phyloP scores from a whole-genome alignment of 2,888 invertebrate genomes.

The Capitulum mitella region DNA sequence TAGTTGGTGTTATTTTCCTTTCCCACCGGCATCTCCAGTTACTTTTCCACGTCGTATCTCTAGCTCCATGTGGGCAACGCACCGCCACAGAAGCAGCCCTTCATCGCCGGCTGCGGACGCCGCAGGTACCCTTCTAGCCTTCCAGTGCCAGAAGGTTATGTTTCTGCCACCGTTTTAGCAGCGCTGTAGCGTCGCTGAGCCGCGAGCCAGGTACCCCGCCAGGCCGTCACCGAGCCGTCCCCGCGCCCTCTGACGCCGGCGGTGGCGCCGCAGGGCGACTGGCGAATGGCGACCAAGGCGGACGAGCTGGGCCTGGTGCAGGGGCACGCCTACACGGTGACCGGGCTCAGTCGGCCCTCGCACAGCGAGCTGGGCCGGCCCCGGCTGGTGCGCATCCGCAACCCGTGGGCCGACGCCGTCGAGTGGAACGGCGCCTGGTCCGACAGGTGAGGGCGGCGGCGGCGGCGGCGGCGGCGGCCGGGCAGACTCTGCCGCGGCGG shows the following conservation, averaged over 20 bases:
- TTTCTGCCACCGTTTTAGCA: too few species aligned
- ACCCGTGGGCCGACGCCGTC: conserved; percentile 48
- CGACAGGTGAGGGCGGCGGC: conserved; percentile 37
- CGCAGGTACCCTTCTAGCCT: too few species aligned
- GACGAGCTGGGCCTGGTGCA: conserved; percentile 46
- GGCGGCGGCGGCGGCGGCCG: too few species aligned
- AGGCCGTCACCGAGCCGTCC: background rate
- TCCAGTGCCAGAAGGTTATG: too few species aligned
- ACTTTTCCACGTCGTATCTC: too few species aligned
- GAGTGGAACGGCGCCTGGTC: conserved; percentile 49
- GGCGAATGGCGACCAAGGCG: conserved; percentile 42
- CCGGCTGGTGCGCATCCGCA: conserved; percentile 45
- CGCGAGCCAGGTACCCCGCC: background rate
- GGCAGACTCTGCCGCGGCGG: too few species aligned
- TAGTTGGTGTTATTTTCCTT: too few species aligned
- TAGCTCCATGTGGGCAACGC: too few species aligned
- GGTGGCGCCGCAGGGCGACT: conserved; percentile 35
- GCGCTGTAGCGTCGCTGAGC: too few species aligned
- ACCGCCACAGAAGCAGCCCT: too few species aligned
- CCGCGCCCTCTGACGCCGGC: background rate
- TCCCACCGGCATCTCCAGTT: too few species aligned
- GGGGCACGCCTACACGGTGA: conserved; percentile 48
- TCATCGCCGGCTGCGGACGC: too few species aligned
- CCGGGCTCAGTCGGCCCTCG: conserved; percentile 43
- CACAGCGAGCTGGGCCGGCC: conserved; percentile 35